Base-by-base conservation (phyloP, 2,113 vertebrate species). In the Melanocharis versteri region DNA sequence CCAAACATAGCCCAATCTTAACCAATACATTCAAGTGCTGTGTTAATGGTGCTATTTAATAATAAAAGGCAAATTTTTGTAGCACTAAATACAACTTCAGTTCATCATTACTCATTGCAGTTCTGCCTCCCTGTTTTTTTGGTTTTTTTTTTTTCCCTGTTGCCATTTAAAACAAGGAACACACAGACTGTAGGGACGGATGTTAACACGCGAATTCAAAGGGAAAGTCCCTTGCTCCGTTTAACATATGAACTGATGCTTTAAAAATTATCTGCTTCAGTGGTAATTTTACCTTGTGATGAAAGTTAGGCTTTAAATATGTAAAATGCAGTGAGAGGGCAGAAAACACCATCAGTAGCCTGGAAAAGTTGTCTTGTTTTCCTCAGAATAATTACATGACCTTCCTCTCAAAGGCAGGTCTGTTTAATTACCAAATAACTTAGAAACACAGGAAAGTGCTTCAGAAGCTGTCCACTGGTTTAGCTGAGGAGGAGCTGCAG, bases 261-360 rank as follows among this genome's bases (percentile, higher is more conserved):
- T 96, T 87, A 76, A 87, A 93, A 83, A 90, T 94, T 87, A 87
- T 57, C 72, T 93, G 83, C 94, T 92, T 93, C 88, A 90, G 56
- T 96, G 88, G 64, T 92, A 61, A 96, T 94, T 89, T 92, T 90
- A 89, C 83, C 88, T 93, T 93, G 57, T 81, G 37, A 61, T 90
- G 26, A 30, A 93, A 96, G 51, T 66, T 90, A 51, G 48, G 48
- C 51, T 95, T 92, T 89, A 96, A 95, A 95, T 79, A 72, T 79
- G 83, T 79, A 91, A 93, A 91, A 90, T 1, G 1, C 65, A 78
- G 10, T 78, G 39, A 90, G 75, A 86, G 56, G 48, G 42, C 33
- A 91, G 35, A 69, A 90, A 40, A 60, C 6, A 3, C 48, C 27
- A 40, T 90, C 27, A 56, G 44, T 77, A 93, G 44, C 18, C 51